These are phyloP conservation scores for Lepus townsendii DNA, from an alignment of 2,797 vertebrate species.

Conservation along the genomic window DNA sequence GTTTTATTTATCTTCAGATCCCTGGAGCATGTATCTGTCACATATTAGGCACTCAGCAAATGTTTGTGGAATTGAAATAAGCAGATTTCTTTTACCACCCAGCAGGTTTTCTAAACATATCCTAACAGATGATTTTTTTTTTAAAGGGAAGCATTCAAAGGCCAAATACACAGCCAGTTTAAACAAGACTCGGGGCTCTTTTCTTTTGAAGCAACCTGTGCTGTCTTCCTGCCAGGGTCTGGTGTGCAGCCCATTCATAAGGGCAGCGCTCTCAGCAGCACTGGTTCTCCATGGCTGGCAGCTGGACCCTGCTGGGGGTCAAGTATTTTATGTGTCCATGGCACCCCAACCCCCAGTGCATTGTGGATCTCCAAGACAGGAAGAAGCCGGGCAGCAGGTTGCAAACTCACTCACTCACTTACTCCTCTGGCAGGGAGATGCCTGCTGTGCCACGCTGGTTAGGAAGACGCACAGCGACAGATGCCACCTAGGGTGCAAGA, in stretches of 20 bases:
- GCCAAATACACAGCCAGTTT: neutral
- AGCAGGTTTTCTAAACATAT: conserved; percentile 33
- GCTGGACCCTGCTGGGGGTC: neutral
- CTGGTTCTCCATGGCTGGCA: accelerated
- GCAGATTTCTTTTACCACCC: neutral
- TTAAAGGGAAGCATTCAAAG: neutral
- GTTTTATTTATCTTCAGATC: neutral
- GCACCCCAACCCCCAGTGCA: accelerated
- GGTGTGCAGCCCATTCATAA: accelerated
- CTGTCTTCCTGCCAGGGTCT: neutral
- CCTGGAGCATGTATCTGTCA: neutral
- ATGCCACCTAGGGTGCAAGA: neutral
- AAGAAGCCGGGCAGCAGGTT: neutral
- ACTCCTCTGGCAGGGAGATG: neutral
- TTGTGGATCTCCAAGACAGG: neutral
- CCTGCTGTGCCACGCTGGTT: neutral
- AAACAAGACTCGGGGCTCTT: neutral
- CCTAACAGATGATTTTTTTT: neutral
- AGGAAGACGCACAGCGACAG: neutral
- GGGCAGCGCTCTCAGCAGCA: accelerated
- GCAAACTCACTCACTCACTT: neutral
- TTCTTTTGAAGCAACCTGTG: neutral
- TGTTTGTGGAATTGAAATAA: neutral
- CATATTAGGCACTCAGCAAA: neutral
- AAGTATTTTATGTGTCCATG: neutral